Evolutionary conservation across 2,888 invertebrate genomes (phyloP).

Genomic region (Ectobius pallidus): DNA sequence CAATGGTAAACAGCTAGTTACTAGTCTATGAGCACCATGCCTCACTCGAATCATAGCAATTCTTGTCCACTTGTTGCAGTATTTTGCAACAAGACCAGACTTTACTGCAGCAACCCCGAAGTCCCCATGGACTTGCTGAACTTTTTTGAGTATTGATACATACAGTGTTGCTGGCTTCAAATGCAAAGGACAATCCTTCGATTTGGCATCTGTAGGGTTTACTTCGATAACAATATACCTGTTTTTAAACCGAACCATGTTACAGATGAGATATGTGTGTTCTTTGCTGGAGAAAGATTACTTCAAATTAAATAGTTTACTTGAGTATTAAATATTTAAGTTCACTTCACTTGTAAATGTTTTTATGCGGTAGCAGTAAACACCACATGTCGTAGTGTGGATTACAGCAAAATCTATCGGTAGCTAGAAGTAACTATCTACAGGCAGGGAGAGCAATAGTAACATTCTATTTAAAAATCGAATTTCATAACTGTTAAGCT

Average conservation of each 20-base stretch:
- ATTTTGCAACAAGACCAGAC: conserved; percentile 76
- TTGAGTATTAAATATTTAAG: too few species aligned
- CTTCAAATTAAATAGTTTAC: too few species aligned
- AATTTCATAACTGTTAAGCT: too few species aligned
- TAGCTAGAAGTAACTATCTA: too few species aligned
- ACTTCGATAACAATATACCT: conserved; percentile 67
- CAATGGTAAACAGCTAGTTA: conserved; percentile 71
- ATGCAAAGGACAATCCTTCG: conserved; percentile 58
- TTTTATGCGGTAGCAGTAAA: too few species aligned
- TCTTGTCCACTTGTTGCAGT: conserved; percentile 77
- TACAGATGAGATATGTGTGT: too few species aligned
- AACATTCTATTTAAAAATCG: too few species aligned
- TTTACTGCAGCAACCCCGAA: conserved; percentile 74
- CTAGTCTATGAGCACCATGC: conserved; percentile 76
- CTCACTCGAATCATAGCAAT: conserved; percentile 74
- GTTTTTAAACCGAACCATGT: conserved; percentile 2
- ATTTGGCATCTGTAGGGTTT: conserved; percentile 55
- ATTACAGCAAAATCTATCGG: too few species aligned
- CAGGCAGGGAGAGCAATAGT: too few species aligned
- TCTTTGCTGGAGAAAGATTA: too few species aligned
- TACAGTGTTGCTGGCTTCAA: conserved; percentile 61
- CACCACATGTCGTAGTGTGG: too few species aligned
- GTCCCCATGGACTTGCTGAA: conserved; percentile 76
- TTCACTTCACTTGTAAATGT: too few species aligned
- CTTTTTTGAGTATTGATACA: conserved; percentile 64